Conservation (phyloP, 2,888 invertebrate species). For the Scaptomyza caliginosa region DNA sequence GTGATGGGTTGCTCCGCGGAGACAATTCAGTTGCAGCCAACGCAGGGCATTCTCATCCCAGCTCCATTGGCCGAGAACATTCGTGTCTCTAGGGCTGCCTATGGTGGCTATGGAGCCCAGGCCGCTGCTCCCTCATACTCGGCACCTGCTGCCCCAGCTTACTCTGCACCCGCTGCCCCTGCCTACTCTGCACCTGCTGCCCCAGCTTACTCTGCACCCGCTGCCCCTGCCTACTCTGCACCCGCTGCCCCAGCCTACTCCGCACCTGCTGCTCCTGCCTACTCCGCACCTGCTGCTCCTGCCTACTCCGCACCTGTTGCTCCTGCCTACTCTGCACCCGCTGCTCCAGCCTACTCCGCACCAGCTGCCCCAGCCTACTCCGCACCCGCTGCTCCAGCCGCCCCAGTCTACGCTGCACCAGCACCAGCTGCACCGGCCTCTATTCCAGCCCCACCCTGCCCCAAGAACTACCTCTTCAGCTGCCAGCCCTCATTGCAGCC, state of each 20-base stretch:
- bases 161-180: constrained; percentile 41
- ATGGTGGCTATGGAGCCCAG: constrained; percentile 58
- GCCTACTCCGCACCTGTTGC: constrained; percentile 51
- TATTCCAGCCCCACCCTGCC: constrained; percentile 74
- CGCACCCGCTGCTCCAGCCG: constrained; percentile 49
- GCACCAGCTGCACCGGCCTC: constrained; percentile 42
- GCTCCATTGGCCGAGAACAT: constrained; percentile 77
- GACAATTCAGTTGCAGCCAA: constrained; percentile 77
- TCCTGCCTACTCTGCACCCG: too few species aligned
- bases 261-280: constrained; percentile 43
- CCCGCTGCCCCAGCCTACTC: constrained; percentile 49
- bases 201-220: constrained; percentile 49
- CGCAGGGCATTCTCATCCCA: constrained; percentile 80
- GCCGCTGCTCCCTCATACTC: constrained; percentile 46
- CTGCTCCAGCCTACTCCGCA: constrained; percentile 54
- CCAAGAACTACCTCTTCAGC: constrained; percentile 80
- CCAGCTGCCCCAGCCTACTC: constrained; percentile 43
- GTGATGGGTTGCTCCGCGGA: constrained; percentile 47
- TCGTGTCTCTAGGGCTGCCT: constrained; percentile 68
- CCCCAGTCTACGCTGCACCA: constrained; percentile 54
- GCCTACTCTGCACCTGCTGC: constrained; percentile 40
- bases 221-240: constrained; percentile 22
- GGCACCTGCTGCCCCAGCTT: constrained; percentile 39
- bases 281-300: constrained; percentile 41
- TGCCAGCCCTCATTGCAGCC: constrained; percentile 78